These are phyloP conservation scores for Eidolon helvum DNA, from an alignment of 2,113 vertebrate genomes.

Conservation along the genomic window DNA sequence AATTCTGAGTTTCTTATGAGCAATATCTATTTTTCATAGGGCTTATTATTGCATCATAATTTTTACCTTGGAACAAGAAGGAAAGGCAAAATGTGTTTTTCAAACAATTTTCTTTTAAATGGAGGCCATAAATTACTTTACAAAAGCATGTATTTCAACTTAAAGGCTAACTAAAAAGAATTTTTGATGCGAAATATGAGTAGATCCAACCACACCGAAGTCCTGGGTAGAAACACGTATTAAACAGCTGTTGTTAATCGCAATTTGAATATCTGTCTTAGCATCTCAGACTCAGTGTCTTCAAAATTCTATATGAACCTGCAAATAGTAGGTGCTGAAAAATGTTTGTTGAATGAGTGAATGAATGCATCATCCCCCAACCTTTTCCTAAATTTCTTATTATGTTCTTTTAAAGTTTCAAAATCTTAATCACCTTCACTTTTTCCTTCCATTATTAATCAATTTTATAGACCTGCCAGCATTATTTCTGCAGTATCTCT, in stretches of 20 bases:
- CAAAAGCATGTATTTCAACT: not conserved
- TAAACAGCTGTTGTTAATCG: not conserved
- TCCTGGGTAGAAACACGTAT: not conserved
- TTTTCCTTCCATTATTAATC: not conserved
- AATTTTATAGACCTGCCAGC: not conserved
- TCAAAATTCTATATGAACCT: slow-evolving; percentile 16
- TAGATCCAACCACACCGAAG: not conserved
- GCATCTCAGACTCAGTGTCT: not conserved
- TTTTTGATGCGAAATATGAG: not conserved
- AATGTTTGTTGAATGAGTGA: not conserved
- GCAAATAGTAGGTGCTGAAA: not conserved
- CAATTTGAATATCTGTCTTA: not conserved
- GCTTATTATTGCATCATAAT: not conserved
- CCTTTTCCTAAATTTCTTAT: not conserved
- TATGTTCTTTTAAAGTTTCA: not conserved
- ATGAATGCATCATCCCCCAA: not conserved
- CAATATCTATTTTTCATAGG: not conserved
- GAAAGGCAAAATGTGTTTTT: not conserved
- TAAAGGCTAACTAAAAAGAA: not conserved
- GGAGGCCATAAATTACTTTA: not conserved
- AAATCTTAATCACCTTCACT: not conserved
- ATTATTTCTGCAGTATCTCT: not conserved
- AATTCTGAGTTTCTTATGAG: not conserved
- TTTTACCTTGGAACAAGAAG: not conserved
- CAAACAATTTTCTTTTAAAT: slow-evolving; percentile 19